Conservation (phyloP, 2,113 vertebrate genomes). For the Indicator maculatus region DNA sequence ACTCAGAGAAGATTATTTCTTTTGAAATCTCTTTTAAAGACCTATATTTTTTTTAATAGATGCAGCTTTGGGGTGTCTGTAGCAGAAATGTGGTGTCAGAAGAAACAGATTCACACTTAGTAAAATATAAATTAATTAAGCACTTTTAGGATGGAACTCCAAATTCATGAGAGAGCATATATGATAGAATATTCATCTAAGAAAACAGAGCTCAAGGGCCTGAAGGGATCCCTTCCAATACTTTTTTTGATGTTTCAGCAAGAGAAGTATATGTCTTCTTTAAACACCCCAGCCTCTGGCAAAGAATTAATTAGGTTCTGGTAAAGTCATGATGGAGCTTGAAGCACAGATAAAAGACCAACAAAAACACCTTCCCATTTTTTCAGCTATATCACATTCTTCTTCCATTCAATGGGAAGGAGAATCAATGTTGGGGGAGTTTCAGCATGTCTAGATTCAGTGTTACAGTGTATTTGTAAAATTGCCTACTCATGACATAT, state of each 20-base stretch:
- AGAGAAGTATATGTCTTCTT: not conserved
- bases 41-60: fast-evolving
- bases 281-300: not conserved
- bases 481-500: not conserved
- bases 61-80: not conserved
- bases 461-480: not conserved
- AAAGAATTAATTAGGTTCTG: not conserved
- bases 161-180: not conserved
- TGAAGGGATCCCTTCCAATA: not conserved
- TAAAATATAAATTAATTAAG: not conserved
- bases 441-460: not conserved
- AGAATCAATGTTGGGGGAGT: fast-evolving
- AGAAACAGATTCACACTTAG: not conserved
- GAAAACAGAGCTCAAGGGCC: not conserved
- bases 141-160: not conserved
- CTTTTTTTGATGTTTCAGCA: not conserved
- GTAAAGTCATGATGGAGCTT: not conserved
- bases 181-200: fast-evolving
- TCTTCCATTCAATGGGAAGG: not conserved
- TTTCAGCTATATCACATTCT: not conserved
- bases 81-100: not conserved
- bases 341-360: not conserved
- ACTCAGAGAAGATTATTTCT: not conserved
- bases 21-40: not conserved
- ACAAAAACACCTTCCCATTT: not conserved